Conservation (phyloP, 2,113 vertebrate species). For the Nesoenas mayeri region DNA sequence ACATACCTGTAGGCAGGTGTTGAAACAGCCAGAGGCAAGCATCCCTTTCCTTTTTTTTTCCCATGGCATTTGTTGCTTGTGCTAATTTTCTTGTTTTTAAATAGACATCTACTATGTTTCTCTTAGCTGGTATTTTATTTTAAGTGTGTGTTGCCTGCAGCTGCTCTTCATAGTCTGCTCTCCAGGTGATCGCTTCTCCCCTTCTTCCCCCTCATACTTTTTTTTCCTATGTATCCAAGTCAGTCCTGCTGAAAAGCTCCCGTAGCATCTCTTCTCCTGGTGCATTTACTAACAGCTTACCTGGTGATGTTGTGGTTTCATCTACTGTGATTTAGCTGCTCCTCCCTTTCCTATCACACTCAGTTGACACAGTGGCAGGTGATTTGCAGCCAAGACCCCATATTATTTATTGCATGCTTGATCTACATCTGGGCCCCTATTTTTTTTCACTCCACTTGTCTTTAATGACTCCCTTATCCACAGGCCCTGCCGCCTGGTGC, state of each 20-base stretch:
- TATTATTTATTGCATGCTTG: conserved; percentile 38
- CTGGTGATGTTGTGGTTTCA: neutral
- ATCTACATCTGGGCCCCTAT: neutral
- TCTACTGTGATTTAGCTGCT: conserved; percentile 1
- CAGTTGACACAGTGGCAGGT: conserved; percentile 26
- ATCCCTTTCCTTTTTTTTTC: neutral
- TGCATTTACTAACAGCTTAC: neutral
- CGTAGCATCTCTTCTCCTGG: neutral
- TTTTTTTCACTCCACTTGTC: conserved; percentile 25
- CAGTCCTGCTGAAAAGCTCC: neutral
- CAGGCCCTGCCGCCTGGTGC: conserved; percentile 82
- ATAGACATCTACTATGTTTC: neutral
- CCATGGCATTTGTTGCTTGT: conserved; percentile 6
- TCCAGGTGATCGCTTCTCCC: neutral
- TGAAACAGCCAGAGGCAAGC: neutral
- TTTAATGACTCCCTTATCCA: conserved; percentile 75
- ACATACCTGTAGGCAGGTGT: neutral
- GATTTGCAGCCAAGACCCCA: conserved; percentile 18
- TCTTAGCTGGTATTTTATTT: neutral
- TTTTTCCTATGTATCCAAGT: neutral
- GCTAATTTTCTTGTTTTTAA: conserved; percentile 2
- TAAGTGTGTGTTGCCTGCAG: conserved; percentile 44
- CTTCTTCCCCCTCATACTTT: neutral
- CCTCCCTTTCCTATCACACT: neutral
- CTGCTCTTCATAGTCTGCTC: neutral